A percentile compares a stretch with the other conserved stretches of the same genome.
phyloP scores from a whole-genome alignment of 2,797 vertebrate genomes.

The Periparus ater region DNA sequence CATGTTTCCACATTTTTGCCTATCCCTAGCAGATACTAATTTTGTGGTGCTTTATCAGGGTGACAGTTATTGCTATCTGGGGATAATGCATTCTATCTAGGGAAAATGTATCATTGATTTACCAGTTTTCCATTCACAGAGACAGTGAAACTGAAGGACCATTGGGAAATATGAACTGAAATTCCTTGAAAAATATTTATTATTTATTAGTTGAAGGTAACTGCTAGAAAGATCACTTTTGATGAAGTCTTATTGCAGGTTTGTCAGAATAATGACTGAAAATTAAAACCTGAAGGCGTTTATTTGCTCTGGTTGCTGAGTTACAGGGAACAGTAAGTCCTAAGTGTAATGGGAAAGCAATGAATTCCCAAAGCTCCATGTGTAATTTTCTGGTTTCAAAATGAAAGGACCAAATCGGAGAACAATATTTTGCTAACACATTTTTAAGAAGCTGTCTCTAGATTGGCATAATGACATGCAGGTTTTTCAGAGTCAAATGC shows the following conservation, averaged over 20 bases:
- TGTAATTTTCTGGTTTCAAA: neutral
- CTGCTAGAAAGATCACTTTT: neutral
- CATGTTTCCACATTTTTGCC: neutral
- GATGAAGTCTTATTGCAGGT: neutral
- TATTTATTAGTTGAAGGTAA: neutral
- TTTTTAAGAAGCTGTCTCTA: neutral
- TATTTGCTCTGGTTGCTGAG: neutral
- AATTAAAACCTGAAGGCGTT: neutral
- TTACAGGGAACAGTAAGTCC: neutral
- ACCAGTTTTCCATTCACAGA: neutral
- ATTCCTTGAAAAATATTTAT: conserved; percentile 15
- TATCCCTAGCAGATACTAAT: neutral
- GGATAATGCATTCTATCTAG: neutral
- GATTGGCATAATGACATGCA: fast-evolving
- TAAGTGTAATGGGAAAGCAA: neutral
- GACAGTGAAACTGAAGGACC: neutral
- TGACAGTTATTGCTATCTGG: neutral
- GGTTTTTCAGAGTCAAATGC: neutral
- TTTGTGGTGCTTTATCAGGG: neutral
- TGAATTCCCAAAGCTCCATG: neutral
- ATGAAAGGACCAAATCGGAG: neutral
- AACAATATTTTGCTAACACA: neutral
- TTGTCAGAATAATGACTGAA: neutral
- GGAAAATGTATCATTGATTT: neutral
- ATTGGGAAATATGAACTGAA: neutral